phyloP scores from a whole-genome alignment of 2,113 vertebrate species.

The Pampusana beccarii region DNA sequence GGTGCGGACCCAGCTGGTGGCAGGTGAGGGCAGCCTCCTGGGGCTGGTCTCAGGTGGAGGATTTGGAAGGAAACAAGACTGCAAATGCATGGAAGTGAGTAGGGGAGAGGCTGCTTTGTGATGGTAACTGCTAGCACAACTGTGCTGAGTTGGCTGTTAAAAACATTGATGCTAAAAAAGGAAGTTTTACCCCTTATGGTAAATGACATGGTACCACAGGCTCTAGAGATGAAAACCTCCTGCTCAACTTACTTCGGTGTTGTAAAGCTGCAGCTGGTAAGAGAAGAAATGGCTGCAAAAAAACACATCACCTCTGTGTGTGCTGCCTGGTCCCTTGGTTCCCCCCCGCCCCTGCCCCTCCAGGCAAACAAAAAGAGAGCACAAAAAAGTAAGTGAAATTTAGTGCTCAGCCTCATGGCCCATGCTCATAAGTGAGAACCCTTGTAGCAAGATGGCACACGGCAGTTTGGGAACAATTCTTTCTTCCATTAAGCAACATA shows the following conservation, averaged over 20 bases:
- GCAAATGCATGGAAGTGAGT: background rate
- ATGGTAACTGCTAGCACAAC: accelerated
- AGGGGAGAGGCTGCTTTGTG: background rate
- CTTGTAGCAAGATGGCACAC: background rate
- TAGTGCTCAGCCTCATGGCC: background rate
- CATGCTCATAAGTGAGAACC: background rate
- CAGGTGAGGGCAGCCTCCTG: background rate
- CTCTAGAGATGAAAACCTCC: background rate
- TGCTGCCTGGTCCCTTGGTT: background rate
- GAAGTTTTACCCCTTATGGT: background rate
- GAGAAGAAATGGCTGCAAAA: background rate
- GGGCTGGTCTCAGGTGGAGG: background rate
- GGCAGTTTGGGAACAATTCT: background rate
- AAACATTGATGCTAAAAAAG: background rate
- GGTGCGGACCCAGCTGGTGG: background rate
- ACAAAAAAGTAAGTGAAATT: background rate
- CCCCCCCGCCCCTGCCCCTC: accelerated
- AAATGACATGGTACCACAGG: accelerated
- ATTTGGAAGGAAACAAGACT: background rate
- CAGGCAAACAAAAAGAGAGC: background rate
- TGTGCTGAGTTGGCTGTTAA: background rate
- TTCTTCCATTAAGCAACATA: background rate
- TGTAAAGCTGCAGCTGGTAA: background rate
- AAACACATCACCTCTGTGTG: background rate
- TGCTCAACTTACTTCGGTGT: background rate